Evolutionary conservation across 2,113 vertebrate genomes (phyloP).

Genomic region (Eolophus roseicapilla): DNA sequence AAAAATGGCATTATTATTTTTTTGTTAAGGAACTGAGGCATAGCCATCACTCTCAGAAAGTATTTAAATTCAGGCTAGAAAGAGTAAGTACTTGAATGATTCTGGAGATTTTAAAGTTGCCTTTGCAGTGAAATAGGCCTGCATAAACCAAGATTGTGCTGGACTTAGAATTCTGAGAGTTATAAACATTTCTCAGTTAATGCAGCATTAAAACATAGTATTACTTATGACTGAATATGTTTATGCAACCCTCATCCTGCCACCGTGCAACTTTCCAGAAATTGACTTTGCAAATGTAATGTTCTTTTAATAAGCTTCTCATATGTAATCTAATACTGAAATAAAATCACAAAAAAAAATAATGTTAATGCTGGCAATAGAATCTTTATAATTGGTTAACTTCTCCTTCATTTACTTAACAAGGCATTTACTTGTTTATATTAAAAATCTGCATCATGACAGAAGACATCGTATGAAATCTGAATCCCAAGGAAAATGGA

Average conservation of each 20-base stretch:
- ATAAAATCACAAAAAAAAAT: neutral
- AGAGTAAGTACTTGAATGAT: neutral
- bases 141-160: neutral
- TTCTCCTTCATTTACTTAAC: conserved; percentile 42
- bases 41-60: neutral
- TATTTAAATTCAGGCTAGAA: neutral
- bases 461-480: neutral
- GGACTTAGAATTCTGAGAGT: neutral
- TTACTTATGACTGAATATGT: neutral
- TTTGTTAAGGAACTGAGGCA: neutral
- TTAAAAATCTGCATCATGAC: conserved; percentile 12
- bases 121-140: neutral
- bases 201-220: neutral
- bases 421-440: neutral
- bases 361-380: neutral
- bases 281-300: conserved; percentile 30
- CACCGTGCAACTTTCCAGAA: conserved; percentile 13
- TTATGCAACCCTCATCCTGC: neutral
- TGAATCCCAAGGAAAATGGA: neutral
- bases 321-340: conserved; percentile 40
- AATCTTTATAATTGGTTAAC: conserved; percentile 18
- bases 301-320: conserved; percentile 45
- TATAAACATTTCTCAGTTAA: conserved; percentile 20
- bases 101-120: neutral
- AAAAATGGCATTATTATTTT: neutral